Evolutionary conservation across 1,140 invertebrate species (phyloP).

Genomic region (Aphelinus certus): DNA sequence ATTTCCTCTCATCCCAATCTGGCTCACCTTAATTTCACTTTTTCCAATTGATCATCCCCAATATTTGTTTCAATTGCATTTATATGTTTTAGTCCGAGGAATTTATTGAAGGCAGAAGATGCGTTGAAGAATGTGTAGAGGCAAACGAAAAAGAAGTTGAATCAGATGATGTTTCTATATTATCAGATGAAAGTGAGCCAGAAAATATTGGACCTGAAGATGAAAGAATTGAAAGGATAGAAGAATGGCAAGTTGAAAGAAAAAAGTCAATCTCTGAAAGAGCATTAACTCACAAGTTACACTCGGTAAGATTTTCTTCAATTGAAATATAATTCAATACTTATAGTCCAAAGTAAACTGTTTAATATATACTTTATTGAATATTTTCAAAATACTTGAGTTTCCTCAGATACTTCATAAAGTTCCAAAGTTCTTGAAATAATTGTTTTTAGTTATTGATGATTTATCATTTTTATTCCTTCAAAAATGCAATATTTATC

Average conservation of each 20-base stretch:
- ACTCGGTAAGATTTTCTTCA: conserved; percentile 10
- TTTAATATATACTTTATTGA: not conserved
- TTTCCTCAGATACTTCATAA: not conserved
- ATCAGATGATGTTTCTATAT: conserved; percentile 32
- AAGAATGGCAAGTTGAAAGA: conserved; percentile 24
- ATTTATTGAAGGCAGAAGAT: conserved; percentile 15
- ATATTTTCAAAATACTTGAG: not conserved
- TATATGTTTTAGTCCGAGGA: not conserved
- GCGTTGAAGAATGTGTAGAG: conserved; percentile 22
- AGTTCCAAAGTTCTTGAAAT: not conserved
- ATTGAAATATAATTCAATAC: not conserved
- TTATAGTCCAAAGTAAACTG: not conserved
- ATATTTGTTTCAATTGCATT: not conserved
- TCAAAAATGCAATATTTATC: not conserved
- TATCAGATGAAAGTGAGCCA: conserved; percentile 37
- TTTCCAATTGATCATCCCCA: no score
- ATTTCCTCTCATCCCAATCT: no score
- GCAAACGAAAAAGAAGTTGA: conserved; percentile 27
- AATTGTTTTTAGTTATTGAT: no score
- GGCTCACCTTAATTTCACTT: not conserved
- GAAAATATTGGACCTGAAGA: conserved; percentile 20
- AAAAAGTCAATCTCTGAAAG: not conserved
- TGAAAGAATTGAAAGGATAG: conserved; percentile 26
- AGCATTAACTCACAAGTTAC: not conserved
- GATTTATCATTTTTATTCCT: not conserved